phyloP scores from a whole-genome alignment of 1,140 invertebrate species.

The Drosophila dunni region DNA sequence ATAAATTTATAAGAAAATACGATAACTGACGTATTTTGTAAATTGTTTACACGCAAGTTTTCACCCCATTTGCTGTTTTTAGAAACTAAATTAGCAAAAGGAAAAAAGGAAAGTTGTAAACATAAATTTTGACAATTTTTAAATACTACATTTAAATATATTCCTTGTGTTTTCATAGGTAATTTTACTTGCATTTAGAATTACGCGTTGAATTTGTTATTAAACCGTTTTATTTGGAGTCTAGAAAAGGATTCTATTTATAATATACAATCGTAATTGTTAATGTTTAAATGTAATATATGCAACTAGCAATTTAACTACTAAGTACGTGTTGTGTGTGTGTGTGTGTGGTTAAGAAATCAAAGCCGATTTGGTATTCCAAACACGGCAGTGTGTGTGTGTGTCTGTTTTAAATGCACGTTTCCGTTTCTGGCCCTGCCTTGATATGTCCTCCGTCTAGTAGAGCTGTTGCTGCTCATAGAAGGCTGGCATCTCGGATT shows the following conservation, averaged over 20 bases:
- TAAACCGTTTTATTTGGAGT: constrained; percentile 45
- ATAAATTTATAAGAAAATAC: constrained; percentile 12
- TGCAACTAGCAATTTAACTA: constrained; percentile 55
- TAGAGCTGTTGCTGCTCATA: constrained; percentile 84
- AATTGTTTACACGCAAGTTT: neutral
- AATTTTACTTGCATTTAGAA: neutral
- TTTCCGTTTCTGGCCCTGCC: constrained; percentile 1
- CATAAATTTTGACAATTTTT: neutral
- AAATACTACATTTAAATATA: neutral
- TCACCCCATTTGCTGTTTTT: constrained; percentile 1
- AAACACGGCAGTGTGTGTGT: neutral
- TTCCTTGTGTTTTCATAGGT: constrained; percentile 7
- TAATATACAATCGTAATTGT: constrained; percentile 65
- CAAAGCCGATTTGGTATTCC: no score
- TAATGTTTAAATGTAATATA: constrained; percentile 50
- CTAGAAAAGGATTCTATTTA: constrained; percentile 65
- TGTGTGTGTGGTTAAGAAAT: constrained; percentile 24
- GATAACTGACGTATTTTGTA: constrained; percentile 6
- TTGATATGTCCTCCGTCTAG: constrained; percentile 35
- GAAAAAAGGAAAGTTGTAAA: neutral
- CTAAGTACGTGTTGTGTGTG: constrained; percentile 11
- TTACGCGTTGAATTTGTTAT: constrained; percentile 10
- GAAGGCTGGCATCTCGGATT: constrained; percentile 88
- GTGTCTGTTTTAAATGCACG: constrained; percentile 53
- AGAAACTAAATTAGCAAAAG: constrained; percentile 31